Base-by-base conservation (phyloP, 2,113 vertebrate species). In the Nothobranchius furzeri region DNA sequence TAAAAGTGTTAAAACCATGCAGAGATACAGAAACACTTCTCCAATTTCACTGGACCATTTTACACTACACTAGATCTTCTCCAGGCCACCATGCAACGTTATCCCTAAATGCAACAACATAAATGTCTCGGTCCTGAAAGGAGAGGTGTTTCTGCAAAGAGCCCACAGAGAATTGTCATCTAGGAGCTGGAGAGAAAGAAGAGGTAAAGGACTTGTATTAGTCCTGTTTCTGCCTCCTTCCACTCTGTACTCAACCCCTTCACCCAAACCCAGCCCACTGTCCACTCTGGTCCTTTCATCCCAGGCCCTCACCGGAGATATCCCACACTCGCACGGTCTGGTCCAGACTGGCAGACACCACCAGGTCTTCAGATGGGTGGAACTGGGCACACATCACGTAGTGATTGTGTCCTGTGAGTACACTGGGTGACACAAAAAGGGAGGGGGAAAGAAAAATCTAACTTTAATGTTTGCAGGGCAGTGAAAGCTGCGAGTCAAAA, bases 341-440 rank as follows among this genome's bases (percentile, higher is more conserved):
- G 73, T 99, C 97, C 93, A 99, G 85, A 83, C 97, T 98, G 70
- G 96, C 97, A 0, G 97, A 99, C 49, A 99, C 97, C 76, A 99
- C 97, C 90, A 99, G 90, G 90, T 99, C 97, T 79, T 99, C 97
- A 0, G 95, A 93, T 0, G 97, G 97, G 75, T 98, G 97, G 84
- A 99, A 99, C 93, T 99, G 96, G 66, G 97, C 97, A 1, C 97
- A 99, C 97, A 98, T 98, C 83, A 98, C 97, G 0, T 98, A 99
- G 78, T 98, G 97, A 84, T 99, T 99, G 83, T 99, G 97, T 11
- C 97, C 97, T 0, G 97, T 99, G 88, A 99, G 89, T 46, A 99
- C 97, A 15, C 96, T 99, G 50, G 71, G 14, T 9, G 37, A 77
- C 4, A 12, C 30, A 89, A 1, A 87, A 24, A 55, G 30, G 30